Base-by-base conservation (phyloP, 2,113 vertebrate genomes). In the Apeltes quadracus region DNA sequence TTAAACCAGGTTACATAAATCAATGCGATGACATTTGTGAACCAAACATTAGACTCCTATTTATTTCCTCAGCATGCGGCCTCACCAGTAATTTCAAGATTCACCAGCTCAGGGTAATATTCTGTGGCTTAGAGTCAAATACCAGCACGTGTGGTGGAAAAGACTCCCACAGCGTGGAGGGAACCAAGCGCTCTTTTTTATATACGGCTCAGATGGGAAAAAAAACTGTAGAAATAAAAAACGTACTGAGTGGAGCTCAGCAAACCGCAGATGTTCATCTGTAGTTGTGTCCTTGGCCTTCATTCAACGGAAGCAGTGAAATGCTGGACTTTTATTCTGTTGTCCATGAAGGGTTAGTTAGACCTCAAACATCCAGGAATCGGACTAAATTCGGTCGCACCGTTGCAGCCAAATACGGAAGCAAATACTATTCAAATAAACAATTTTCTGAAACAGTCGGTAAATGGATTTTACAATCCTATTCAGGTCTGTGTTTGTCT, bases 91-190 rank as follows among this genome's bases (percentile, higher is more conserved):
- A 72, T 66, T 72, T 61, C 38, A 76, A 63, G 32, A 63, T n/a
- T 58, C 67, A 61, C 58, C 55, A 54, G 56, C 72, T 69, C 64
- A 46, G 65, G 73, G 67, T 59, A 5, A 41, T 74, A 80, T 84
- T 82, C 68, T 82, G 82, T 73, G 70, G 81, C 59, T 79, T 66
- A 44, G 29, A 38, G 63, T 82, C 75, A 80, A 84, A 89, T 68
- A 69, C 41, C 69, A 89, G 75, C 77, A 10, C 32, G 43, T 62
- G 72, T 81, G 78, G 75, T 81, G 43, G 69, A 75, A 71, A 27
- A 15, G 48, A 83, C 79, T 71, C 65, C 43, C 65, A 73, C 86
- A 72, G 58, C 59, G 64, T 0, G 43, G 20, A 66, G 29, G 0
- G 59, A 84, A 72, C 74, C 79, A 70, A 81, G 78, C 77, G 69